Percentiles rank a stretch among this genome's conserved stretches.
phyloP scores from a whole-genome alignment of 1,140 invertebrate genomes.

The Ctenoplectra terminalis region DNA sequence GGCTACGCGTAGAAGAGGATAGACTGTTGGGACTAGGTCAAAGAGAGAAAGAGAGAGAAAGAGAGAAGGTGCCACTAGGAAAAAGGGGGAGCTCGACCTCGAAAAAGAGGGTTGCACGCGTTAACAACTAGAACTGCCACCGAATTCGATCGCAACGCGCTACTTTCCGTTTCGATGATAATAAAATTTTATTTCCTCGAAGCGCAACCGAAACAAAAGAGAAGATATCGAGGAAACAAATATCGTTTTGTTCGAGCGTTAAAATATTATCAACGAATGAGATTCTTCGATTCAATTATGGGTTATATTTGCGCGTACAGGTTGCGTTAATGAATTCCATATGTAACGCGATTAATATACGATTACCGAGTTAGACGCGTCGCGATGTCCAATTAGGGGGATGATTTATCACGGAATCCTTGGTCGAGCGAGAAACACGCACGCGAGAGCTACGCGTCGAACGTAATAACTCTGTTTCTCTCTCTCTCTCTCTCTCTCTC shows the following conservation, averaged over 20 bases:
- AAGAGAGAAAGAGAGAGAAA: constrained; percentile 41
- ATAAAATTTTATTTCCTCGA: not conserved
- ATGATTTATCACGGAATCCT: constrained; percentile 40
- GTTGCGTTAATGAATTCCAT: constrained; percentile 38
- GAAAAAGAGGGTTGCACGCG: constrained; percentile 32
- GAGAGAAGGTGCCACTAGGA: constrained; percentile 20
- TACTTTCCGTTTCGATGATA: not conserved
- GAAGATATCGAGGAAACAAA: not conserved
- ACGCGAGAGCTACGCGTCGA: not conserved
- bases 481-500: no score
- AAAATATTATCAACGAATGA: no score
- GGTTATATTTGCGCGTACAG: no score
- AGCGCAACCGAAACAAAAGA: not conserved
- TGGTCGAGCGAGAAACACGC: not conserved
- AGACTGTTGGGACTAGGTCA: constrained; percentile 43
- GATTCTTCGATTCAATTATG: not conserved
- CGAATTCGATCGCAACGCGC: not conserved
- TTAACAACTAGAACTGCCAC: not conserved
- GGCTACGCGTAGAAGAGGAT: constrained; percentile 18
- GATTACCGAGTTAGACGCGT: constrained; percentile 33
- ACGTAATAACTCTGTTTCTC: constrained; percentile 45
- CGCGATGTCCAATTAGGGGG: constrained; percentile 37
- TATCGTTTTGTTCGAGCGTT: not conserved
- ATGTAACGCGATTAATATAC: constrained; percentile 41
- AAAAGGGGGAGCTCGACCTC: constrained; percentile 34